phyloP scores from a whole-genome alignment of 2,888 invertebrate species.

The Napeogenes inachia region DNA sequence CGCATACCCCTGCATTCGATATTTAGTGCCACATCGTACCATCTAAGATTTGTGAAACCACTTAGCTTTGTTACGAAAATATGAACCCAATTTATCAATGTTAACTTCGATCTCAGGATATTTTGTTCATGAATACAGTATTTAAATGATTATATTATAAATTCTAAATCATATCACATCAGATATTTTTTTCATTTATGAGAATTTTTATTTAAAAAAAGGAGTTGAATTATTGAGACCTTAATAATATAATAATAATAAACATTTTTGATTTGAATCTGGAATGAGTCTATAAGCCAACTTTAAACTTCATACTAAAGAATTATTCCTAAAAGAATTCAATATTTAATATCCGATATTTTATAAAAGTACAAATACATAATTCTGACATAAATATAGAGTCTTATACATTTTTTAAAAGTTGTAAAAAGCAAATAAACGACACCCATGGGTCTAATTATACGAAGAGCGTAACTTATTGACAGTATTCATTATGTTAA shows the following conservation, averaged over 20 bases:
- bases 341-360: no score
- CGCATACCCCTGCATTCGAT: constrained; percentile 52
- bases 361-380: no score
- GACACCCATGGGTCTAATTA: constrained; percentile 16
- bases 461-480: constrained; percentile 64
- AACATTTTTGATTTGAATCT: no score
- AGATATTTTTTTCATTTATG: no score
- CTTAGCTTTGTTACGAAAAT: constrained; percentile 47
- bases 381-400: no score
- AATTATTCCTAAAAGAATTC: no score
- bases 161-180: neutral
- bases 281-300: no score
- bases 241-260: no score
- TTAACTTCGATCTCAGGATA: constrained; percentile 15
- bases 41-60: constrained; percentile 70
- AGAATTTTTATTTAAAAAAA: no score
- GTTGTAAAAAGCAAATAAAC: neutral
- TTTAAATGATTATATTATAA: constrained; percentile 19
- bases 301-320: no score
- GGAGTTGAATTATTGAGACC: no score
- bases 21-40: constrained; percentile 73
- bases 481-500: constrained; percentile 71
- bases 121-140: constrained; percentile 3
- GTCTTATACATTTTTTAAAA: no score
- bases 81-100: constrained; percentile 42